phyloP scores from a whole-genome alignment of 2,797 vertebrate genomes.

The Thalassophryne amazonica region DNA sequence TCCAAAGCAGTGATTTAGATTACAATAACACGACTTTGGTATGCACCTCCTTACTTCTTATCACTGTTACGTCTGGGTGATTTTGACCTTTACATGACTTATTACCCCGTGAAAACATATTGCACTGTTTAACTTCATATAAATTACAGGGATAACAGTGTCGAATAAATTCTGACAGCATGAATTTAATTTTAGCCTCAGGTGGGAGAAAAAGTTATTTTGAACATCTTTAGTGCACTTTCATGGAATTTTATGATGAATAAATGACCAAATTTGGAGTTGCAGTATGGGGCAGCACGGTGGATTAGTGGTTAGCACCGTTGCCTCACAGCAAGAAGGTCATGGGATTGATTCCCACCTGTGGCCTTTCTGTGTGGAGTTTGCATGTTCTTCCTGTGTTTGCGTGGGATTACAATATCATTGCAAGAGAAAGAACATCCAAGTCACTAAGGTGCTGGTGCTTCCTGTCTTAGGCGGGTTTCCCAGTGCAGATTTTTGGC shows the following conservation, averaged over 20 bases:
- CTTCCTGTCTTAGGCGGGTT: too few relatives aligned
- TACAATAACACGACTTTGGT: constrained; percentile 47
- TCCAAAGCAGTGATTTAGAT: constrained; percentile 51
- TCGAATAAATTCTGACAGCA: neutral
- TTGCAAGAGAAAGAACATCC: too few relatives aligned
- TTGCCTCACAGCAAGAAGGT: too few relatives aligned
- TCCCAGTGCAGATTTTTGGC: too few relatives aligned
- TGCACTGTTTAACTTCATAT: constrained; percentile 9
- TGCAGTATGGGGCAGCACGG: too few relatives aligned
- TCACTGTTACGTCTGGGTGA: constrained; percentile 30
- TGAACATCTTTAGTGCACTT: neutral
- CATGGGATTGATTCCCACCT: too few relatives aligned
- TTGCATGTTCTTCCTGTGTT: too few relatives aligned
- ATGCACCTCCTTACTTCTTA: constrained; percentile 43
- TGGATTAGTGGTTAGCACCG: too few relatives aligned
- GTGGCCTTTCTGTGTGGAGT: too few relatives aligned
- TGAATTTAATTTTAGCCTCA: neutral
- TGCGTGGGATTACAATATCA: too few relatives aligned
- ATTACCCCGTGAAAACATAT: constrained; percentile 6
- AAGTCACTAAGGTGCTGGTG: too few relatives aligned
- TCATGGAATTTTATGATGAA: neutral
- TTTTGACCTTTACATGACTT: constrained; percentile 39
- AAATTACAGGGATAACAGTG: constrained; percentile 11
- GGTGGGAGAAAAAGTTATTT: neutral
- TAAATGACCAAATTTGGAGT: neutral